Evolutionary conservation across 1,140 invertebrate species (phyloP), one percentile per base, ranked within the genome.

Genomic region (Euborellia annulipes): DNA sequence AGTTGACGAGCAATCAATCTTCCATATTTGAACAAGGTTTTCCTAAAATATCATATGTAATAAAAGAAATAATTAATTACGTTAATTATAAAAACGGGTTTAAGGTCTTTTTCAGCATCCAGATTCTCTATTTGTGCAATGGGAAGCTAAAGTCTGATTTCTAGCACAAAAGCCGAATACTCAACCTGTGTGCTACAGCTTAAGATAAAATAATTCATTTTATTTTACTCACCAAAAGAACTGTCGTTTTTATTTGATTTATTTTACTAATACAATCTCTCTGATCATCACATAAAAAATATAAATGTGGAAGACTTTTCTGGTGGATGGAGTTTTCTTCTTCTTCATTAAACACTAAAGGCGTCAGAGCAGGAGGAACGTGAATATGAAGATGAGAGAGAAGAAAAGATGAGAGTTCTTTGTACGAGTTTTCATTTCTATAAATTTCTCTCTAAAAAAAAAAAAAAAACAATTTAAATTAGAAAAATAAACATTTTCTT

Each of bases 261-360:
- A 4, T 27, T 11, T 4, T 27, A 78, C 68, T 50, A 68, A 64
- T 0, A 76, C 64, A 18, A 79, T 50, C 49, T 39, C 45, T 53
- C 11, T 37, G 27, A 36, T 47, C 36, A 20, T 50, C 32, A 21
- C 21, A 49, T 30, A 38, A 30, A 2, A 22, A 32, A 1, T 54
- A 50, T 16, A 62, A 34, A 50, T 57, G 59, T n/a, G 58, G 50
- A 13, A 49, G 54, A 2, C 49, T 47, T 4, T 47, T 50, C 19
- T 54, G 46, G 4, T 48, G 17, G 14, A 53, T 44, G 18, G 58
- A 36, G 16, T 39, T 27, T 6, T 52, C 44, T 19, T 49, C 43
- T 27, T 53, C 58, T 9, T 54, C 19, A 21, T 41, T 27, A 50
- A 1, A 59, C 44, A 48, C 55, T 53, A 17, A 61, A 16, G 23